Evolutionary conservation across 1,140 invertebrate genomes (phyloP), one percentile per base, ranked within the genome.

Genomic region (Kradibia gibbosae): DNA sequence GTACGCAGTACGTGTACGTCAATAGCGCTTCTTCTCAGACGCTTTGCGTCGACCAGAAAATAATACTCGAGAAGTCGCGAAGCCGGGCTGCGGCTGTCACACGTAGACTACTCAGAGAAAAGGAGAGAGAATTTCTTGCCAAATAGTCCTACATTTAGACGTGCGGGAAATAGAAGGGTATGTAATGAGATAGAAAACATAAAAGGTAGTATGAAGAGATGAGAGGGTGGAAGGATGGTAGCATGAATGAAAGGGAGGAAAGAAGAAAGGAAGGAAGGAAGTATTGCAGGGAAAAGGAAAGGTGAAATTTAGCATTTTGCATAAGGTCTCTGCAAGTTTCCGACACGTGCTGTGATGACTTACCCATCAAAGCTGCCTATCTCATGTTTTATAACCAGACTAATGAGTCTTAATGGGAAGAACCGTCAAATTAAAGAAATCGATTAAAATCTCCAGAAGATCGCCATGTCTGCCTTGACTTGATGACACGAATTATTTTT

Each of bases 1-100:
- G 87, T 87, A 85, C 86, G 55, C 1, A 0, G 77, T 85, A 88
- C 87, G 87, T 88, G 87, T 86, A 86, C 83, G 85, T 86, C 87
- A 86, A 87, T 88, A 84, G 79, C 79, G 67, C 55, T 45, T 77
- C 50, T n/a, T 48, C n/a, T 57, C 39, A 60, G 42, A 34, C 42
- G 60, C 75, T 3, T 22, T 65, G 81, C 82, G 80, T 83, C 86
- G 82, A 85, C 82, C 85, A 80, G 81, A 86, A 88, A 88, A 88
- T 88, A 88, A 88, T 88, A 88, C 87, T 85, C 83, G 84, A 67
- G 39, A 48, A 53, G 50, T n/a, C n/a, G 53, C 50, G 50, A 13
- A 17, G 22, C 36, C 36, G 45, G n/a, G 25, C 67, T 36, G 20
- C 20, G 13, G n/a, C 22, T 42, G 39, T 22, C 11, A 15, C 39